Base-by-base conservation (phyloP, 2,797 vertebrate genomes). In the Cynodonichthys magdalenae region DNA sequence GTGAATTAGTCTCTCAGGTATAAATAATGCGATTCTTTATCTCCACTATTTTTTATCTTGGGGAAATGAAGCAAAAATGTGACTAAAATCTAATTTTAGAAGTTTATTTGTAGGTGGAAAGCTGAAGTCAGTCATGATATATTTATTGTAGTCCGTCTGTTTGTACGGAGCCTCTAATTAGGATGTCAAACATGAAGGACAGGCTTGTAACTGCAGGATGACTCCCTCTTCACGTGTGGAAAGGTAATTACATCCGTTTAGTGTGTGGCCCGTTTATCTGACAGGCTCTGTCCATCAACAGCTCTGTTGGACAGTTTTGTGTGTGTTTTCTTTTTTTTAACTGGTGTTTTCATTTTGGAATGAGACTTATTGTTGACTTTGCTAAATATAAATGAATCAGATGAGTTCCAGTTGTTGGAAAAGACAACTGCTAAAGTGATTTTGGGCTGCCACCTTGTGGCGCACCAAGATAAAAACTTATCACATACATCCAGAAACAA, bases 371-470 rank as follows among this genome's bases (percentile, higher is more conserved):
- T 29, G 1, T 29, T 31, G 18, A 52, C 18, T 1, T 0, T 1
- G 6, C 12, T 19, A n/a, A 0, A 0, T 15, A 15, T 4, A 36
- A 31, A 5, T n/a, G 12, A 59, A 57, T 0, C 20, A 31, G 8
- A 48, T 19, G 42, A 19, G 51, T 15, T 50, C 12, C 27, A 52
- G 46, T 50, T 20, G 36, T 15, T 11, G 17, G 15, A 53, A 18
- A 3, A 0, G 4, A 34, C 1, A 2, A 6, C 0, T 6, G 6
- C 1, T 4, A 8, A 10, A 15, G 66, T 0, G 17, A 41, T 47
- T 1, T 53, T 12, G 11, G 72, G 55, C 59, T 55, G 80, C 83
- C 86, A 60, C 60, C 86, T 61, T 1, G 68, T 81, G 84, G 77
- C 19, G 5, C 17, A 18, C 31, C 10, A 1, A 5, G 4, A 24